Evolutionary conservation across 2,113 vertebrate genomes (phyloP).

Genomic region (Takifugu bimaculatus): DNA sequence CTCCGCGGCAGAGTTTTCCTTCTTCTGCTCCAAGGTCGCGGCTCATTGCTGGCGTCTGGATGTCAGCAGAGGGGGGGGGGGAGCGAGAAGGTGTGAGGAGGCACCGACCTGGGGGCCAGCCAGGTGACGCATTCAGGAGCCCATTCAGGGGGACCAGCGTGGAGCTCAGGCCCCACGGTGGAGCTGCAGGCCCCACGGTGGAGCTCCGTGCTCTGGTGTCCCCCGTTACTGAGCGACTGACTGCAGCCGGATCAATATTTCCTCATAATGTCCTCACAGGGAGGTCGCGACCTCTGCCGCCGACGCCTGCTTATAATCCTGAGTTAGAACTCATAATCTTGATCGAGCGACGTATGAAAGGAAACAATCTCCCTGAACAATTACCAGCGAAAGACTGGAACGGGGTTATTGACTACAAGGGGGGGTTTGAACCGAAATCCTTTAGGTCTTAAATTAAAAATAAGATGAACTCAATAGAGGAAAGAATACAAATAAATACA

Average conservation of each 20-base stretch:
- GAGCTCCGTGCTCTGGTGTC: conserved; percentile 46
- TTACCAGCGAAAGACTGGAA: conserved; percentile 7
- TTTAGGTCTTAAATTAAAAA: no score
- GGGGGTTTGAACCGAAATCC: no score
- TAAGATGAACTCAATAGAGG: no score
- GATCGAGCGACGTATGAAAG: conserved; percentile 17
- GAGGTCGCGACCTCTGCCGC: conserved; percentile 64
- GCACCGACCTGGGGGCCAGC: conserved; percentile 27
- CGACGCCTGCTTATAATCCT: conserved; percentile 54
- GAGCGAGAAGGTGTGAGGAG: conserved; percentile 37
- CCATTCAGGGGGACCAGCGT: conserved; percentile 34
- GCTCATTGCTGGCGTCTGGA: conserved; percentile 52
- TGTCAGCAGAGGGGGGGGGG: conserved; percentile 75
- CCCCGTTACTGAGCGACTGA: conserved; percentile 54
- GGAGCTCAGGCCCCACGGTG: conserved; percentile 51
- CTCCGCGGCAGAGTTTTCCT: conserved; percentile 50
- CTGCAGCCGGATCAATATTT: conserved; percentile 66
- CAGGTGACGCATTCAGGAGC: conserved; percentile 23
- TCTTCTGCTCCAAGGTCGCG: conserved; percentile 44
- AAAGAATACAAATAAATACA: no score
- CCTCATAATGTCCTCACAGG: conserved; percentile 60
- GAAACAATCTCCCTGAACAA: conserved; percentile 12
- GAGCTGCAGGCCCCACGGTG: conserved; percentile 58
- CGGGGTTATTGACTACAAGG: not conserved
- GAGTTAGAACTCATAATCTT: conserved; percentile 47